These are phyloP conservation scores for Brachyalestes nurse DNA, from an alignment of 2,797 vertebrate species.

Conservation along the genomic window DNA sequence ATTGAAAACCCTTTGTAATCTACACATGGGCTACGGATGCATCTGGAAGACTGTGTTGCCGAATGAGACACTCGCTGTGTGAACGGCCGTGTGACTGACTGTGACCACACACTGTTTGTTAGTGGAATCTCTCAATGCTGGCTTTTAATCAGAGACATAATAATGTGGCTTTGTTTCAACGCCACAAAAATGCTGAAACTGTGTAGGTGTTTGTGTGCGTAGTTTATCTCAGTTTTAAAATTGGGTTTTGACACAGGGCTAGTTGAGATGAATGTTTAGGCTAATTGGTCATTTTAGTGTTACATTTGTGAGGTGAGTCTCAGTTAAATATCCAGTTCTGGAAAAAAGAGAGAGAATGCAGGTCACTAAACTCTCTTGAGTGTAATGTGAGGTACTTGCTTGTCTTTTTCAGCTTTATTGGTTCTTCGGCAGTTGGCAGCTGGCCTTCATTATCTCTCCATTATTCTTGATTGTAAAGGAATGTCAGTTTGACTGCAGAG, in stretches of 20 bases:
- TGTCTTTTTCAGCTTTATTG: conserved; percentile 25
- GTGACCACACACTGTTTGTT: conserved; percentile 29
- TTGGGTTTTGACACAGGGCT: conserved; percentile 9
- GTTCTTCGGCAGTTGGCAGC: conserved; percentile 46
- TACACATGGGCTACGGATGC: not conserved
- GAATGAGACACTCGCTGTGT: not conserved
- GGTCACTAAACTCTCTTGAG: not conserved
- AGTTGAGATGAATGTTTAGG: conserved; percentile 24
- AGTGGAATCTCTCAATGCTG: conserved; percentile 18
- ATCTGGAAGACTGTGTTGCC: not conserved
- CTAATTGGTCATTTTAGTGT: conserved; percentile 10
- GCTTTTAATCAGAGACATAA: conserved; percentile 19
- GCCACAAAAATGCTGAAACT: conserved; percentile 31
- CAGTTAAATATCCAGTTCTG: conserved; percentile 1
- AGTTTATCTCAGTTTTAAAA: conserved; percentile 27
- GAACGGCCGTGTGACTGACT: not conserved
- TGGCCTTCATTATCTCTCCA: conserved; percentile 68
- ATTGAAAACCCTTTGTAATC: conserved; percentile 11
- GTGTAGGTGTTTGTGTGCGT: conserved; percentile 20
- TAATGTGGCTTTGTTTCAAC: conserved; percentile 27
- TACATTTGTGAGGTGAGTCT: conserved; percentile 38
- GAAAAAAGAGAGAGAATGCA: conserved; percentile 10
- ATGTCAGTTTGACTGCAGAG: conserved; percentile 51
- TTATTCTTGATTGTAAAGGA: conserved; percentile 60
- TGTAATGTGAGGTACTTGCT: not conserved